A percentile compares a stretch with the other conserved stretches of the same genome.
Conservation (phyloP, 2,797 vertebrate species). For the Petrocephalus schoutedeni region DNA sequence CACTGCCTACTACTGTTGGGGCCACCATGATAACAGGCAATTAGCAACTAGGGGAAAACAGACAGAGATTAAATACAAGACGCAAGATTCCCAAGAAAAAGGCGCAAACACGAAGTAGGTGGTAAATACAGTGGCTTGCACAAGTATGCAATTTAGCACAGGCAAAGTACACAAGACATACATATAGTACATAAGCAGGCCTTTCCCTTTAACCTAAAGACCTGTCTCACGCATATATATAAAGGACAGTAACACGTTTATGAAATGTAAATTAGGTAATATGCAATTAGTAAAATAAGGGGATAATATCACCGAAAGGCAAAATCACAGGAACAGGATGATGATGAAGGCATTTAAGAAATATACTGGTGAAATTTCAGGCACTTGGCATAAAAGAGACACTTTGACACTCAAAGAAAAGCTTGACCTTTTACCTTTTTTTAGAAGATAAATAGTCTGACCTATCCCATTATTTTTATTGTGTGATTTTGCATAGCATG, state of each 20-base stretch:
- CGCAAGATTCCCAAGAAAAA: background rate
- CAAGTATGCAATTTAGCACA: background rate
- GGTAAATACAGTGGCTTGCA: background rate
- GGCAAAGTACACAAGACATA: background rate
- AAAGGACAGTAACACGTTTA: background rate
- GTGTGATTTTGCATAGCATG: background rate
- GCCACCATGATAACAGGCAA: background rate
- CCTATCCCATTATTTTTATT: background rate
- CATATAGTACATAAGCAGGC: background rate
- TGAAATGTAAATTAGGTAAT: background rate
- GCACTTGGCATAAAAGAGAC: background rate
- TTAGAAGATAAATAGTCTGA: background rate
- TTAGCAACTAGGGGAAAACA: background rate
- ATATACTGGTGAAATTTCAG: background rate
- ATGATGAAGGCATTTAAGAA: background rate
- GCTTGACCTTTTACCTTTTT: background rate
- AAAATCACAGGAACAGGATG: background rate
- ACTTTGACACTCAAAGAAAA: background rate
- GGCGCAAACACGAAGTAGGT: background rate
- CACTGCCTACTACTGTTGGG: background rate
- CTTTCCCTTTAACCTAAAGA: background rate
- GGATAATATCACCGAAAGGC: background rate
- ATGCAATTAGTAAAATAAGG: background rate
- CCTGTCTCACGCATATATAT: background rate
- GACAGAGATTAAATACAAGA: background rate